Evolutionary conservation across 2,888 invertebrate genomes (phyloP).

Genomic region (Neria commutata): DNA sequence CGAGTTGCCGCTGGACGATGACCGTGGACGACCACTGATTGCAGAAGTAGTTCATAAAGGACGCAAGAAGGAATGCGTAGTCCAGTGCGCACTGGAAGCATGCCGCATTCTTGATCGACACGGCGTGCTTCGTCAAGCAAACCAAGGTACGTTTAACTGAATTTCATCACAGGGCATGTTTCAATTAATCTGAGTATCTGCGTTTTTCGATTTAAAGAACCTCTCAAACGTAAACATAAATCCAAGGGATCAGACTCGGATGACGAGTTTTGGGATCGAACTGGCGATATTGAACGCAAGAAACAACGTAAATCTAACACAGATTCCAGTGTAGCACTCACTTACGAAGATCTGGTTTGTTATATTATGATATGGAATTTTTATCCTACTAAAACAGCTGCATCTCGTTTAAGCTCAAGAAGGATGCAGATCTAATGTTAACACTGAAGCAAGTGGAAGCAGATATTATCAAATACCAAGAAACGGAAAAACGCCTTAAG

Average conservation of each 20-base stretch:
- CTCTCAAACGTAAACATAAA: conserved; percentile 77
- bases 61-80: conserved; percentile 92
- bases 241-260: conserved; percentile 85
- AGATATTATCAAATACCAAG: conserved; percentile 62
- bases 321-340: conserved; percentile 60
- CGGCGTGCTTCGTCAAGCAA: conserved; percentile 84
- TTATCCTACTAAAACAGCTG: conserved; percentile 7
- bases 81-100: conserved; percentile 93
- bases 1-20: conserved; percentile 80
- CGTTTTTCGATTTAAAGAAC: conserved; percentile 63
- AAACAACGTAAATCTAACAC: conserved; percentile 69
- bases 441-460: conserved; percentile 71
- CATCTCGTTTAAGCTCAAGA: too few species aligned
- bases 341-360: conserved; percentile 71
- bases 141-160: conserved; percentile 63
- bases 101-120: conserved; percentile 88
- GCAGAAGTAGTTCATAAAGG: conserved; percentile 89
- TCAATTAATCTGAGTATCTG: neutral
- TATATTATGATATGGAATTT: neutral
- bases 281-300: conserved; percentile 89
- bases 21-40: conserved; percentile 74
- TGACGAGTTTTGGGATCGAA: conserved; percentile 93
- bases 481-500: conserved; percentile 57
- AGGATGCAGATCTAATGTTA: conserved; percentile 60
- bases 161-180: neutral